Evolutionary conservation across 2,797 vertebrate species (phyloP).

Genomic region (Sarcophilus harrisii): DNA sequence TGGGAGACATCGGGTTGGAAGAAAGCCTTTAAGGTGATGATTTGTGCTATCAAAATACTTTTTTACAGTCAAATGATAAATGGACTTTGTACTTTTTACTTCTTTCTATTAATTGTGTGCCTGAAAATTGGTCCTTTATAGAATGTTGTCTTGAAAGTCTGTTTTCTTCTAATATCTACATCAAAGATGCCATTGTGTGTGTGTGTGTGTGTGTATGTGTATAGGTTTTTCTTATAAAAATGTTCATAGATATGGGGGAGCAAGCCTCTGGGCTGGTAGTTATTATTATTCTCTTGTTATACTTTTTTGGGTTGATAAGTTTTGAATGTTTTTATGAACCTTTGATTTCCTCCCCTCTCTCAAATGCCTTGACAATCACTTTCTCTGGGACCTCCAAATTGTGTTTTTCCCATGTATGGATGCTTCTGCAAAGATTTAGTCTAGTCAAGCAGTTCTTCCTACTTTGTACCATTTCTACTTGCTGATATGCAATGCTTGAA

Average conservation of each 20-base stretch:
- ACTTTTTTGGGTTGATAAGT: neutral
- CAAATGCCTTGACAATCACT: neutral
- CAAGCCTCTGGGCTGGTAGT: neutral
- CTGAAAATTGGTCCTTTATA: neutral
- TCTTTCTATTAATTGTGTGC: neutral
- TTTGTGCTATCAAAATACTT: neutral
- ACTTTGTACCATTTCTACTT: neutral
- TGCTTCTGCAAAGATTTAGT: neutral
- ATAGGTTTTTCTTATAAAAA: neutral
- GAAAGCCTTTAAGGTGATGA: neutral
- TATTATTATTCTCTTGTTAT: neutral
- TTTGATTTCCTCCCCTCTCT: neutral
- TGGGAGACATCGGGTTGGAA: neutral
- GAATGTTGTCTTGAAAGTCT: neutral
- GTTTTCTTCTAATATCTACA: neutral
- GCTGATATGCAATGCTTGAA: neutral
- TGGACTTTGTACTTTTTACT: neutral
- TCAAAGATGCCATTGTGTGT: neutral
- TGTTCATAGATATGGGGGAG: too few relatives aligned
- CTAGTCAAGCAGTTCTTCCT: neutral
- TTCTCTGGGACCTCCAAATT: neutral
- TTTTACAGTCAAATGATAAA: neutral
- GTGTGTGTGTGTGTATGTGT: neutral
- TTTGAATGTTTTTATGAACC: neutral
- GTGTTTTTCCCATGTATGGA: neutral